These are phyloP conservation scores for Pantelozetes paolii DNA, from an alignment of 2,888 invertebrate species.

Conservation along the genomic window DNA sequence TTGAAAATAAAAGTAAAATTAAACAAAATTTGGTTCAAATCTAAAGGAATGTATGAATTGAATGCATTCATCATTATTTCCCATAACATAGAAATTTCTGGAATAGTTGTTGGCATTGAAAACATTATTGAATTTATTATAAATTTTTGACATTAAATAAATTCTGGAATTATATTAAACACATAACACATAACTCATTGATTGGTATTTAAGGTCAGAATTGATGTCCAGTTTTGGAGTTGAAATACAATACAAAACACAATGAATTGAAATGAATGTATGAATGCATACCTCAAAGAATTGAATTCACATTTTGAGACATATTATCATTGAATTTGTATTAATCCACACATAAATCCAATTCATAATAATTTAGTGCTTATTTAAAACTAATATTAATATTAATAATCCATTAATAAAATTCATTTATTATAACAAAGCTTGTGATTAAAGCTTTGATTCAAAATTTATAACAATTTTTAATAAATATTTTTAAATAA, in stretches of 20 bases:
- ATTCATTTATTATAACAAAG: neutral
- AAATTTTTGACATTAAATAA: neutral
- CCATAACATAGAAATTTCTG: too few species aligned
- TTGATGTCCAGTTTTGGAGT: neutral
- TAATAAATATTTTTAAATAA: too few species aligned
- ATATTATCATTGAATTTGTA: neutral
- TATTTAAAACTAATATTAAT: neutral
- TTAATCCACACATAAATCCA: neutral
- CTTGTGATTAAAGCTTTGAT: neutral
- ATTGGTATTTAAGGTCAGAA: neutral
- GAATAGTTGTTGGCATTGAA: too few species aligned
- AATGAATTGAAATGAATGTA: neutral
- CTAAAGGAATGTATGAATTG: neutral
- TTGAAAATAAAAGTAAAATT: neutral
- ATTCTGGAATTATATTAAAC: neutral
- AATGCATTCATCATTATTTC: too few species aligned
- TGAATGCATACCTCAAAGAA: neutral
- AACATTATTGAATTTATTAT: too few species aligned
- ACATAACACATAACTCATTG: neutral
- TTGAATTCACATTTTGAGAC: neutral
- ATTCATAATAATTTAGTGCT: neutral
- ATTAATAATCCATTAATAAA: too few species aligned
- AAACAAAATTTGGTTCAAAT: neutral
- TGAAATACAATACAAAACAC: too few species aligned
- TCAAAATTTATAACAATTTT: neutral